phyloP scores from a whole-genome alignment of 2,113 vertebrate genomes.

The Pyrgilauda ruficollis region DNA sequence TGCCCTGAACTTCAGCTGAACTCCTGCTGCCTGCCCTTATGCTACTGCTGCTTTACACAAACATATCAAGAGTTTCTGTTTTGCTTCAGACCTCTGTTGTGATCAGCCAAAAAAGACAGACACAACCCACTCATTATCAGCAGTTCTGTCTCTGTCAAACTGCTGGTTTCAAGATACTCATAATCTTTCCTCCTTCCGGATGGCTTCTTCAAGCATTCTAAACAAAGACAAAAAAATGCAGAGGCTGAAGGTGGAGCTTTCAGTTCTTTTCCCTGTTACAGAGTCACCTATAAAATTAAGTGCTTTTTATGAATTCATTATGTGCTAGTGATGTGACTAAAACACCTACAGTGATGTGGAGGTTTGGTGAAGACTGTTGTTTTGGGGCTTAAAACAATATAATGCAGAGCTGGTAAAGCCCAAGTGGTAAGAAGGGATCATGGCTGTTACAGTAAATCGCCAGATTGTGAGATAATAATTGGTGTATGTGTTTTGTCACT shows the following conservation, averaged over 20 bases:
- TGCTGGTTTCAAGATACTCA: constrained; percentile 76
- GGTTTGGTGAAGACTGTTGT: not conserved
- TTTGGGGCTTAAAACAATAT: not conserved
- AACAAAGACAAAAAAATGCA: constrained; percentile 70
- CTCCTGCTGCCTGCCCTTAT: constrained; percentile 72
- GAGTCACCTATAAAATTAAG: constrained; percentile 18
- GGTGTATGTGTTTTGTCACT: constrained; percentile 12
- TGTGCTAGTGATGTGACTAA: not conserved
- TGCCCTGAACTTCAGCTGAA: constrained; percentile 94
- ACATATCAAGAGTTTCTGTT: constrained; percentile 80
- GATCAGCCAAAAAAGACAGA: constrained; percentile 77
- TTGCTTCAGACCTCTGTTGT: constrained; percentile 78
- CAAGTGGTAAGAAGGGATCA: not conserved
- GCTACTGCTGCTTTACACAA: constrained; percentile 77
- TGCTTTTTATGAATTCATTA: not conserved
- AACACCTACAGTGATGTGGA: not conserved
- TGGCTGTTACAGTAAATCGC: not conserved
- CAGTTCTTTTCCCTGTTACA: constrained; percentile 33
- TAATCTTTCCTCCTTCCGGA: constrained; percentile 86
- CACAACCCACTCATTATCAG: constrained; percentile 78
- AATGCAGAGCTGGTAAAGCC: not conserved
- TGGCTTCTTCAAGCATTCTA: constrained; percentile 73
- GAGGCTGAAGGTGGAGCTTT: constrained; percentile 64
- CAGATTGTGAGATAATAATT: not conserved
- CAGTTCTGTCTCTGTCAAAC: constrained; percentile 78